A percentile compares a stretch with the other conserved stretches of the same genome.
Evolutionary conservation across 2,888 invertebrate species (phyloP).

Genomic region (Rhopalosiphum nymphaeae): DNA sequence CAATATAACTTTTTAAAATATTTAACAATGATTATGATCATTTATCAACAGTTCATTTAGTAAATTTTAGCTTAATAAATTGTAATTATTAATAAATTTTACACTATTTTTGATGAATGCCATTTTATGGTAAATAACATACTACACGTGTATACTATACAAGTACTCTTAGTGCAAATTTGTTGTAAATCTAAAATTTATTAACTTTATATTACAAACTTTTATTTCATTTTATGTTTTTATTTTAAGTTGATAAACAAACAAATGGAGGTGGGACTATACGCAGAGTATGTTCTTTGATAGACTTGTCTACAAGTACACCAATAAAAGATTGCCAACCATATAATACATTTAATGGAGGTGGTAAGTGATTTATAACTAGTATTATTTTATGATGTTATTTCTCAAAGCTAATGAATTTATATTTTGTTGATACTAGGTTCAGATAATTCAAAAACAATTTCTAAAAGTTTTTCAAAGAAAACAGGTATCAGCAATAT

Average conservation of each 20-base stretch:
- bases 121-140: too few relatives aligned
- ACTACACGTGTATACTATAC: too few relatives aligned
- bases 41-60: too few relatives aligned
- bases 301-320: slow-evolving; percentile 75
- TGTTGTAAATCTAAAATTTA: background rate
- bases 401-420: background rate
- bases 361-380: background rate
- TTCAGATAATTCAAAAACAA: slow-evolving; percentile 34
- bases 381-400: background rate
- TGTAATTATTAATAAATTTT: too few relatives aligned
- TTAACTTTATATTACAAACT: background rate
- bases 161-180: too few relatives aligned
- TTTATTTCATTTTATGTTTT: background rate
- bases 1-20: too few relatives aligned
- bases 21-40: too few relatives aligned
- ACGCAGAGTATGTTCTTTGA: slow-evolving; percentile 84
- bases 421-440: slow-evolving; percentile 7
- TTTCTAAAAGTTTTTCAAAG: slow-evolving; percentile 61
- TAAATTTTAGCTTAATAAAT: too few relatives aligned
- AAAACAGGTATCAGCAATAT: slow-evolving; percentile 56
- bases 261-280: slow-evolving; percentile 74
- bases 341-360: slow-evolving; percentile 25
- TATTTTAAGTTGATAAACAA: slow-evolving; percentile 68
- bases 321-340: slow-evolving; percentile 49
- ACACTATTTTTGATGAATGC: too few relatives aligned